phyloP scores from a whole-genome alignment of 30 jellyfish, hydroid and myxozoan genomes.

The Cassiopea andromeda region DNA sequence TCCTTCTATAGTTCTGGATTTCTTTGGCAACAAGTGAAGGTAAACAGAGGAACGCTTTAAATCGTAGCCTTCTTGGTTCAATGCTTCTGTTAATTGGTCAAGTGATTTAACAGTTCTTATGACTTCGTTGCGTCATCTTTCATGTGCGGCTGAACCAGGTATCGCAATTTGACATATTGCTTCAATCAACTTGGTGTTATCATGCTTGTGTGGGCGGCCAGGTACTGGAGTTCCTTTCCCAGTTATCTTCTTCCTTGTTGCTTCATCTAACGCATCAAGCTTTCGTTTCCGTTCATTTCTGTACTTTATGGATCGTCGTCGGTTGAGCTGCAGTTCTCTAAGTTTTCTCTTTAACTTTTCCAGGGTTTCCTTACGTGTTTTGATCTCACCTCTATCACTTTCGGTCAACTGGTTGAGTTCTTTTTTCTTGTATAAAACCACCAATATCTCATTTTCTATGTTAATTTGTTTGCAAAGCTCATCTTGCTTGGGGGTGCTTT shows the following conservation, averaged over 20 bases:
- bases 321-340: slow-evolving; percentile 31
- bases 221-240: slow-evolving; percentile 46
- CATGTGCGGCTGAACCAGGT: slow-evolving; percentile 73
- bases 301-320: slow-evolving; percentile 35
- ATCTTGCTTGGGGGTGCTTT: slow-evolving; percentile 43
- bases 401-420: slow-evolving; percentile 43
- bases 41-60: slow-evolving; percentile 72
- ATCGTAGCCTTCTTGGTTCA: slow-evolving; percentile 70
- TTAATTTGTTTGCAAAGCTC: slow-evolving; percentile 19
- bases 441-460: slow-evolving; percentile 27
- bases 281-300: slow-evolving; percentile 33
- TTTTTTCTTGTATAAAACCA: slow-evolving; percentile 6
- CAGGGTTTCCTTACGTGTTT: slow-evolving; percentile 42
- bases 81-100: slow-evolving; percentile 61
- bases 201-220: slow-evolving; percentile 60
- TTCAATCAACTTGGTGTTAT: slow-evolving; percentile 64
- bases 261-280: slow-evolving; percentile 23
- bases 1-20: slow-evolving; percentile 72
- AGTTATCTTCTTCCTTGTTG: slow-evolving; percentile 38
- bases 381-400: slow-evolving; percentile 45
- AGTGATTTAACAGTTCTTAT: slow-evolving; percentile 65
- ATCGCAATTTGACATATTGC: slow-evolving; percentile 65
- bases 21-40: slow-evolving; percentile 52
- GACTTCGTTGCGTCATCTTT: slow-evolving; percentile 62
- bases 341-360: slow-evolving; percentile 23